Evolutionary conservation across 2,797 vertebrate species (phyloP), one percentile per base, ranked within the genome.

Genomic region (Takifugu ocellatus): DNA sequence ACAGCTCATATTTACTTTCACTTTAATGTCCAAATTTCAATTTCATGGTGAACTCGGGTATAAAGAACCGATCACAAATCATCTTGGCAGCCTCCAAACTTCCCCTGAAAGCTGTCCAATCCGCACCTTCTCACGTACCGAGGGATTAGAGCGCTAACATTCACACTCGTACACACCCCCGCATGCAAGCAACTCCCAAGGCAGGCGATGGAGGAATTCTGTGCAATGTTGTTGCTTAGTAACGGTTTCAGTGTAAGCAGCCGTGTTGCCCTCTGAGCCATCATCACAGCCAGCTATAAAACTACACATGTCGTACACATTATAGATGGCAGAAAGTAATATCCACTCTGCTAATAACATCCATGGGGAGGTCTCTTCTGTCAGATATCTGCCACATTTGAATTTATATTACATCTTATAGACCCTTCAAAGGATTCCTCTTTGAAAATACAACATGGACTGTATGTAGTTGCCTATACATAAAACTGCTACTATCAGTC

Each of bases 191-290:
- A 47, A 6, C 54, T 68, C 51, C 39, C 1, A 52, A 70, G 68
- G 69, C 65, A 77, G 78, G 67, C 77, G 71, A 82, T 84, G 78
- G 80, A 83, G 82, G 77, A 86, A 84, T 84, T 70, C 77, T 69
- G 49, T 66, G 56, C 59, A 8, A 51, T 29, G 49, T 75, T 72
- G 89, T 90, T 90, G 87, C 89, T 71, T 88, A 74, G 89, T 79
- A 86, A 90, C 86, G 36, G 49, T 27, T 82, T 73, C 49, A 68
- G 75, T 59, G 36, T 67, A 53, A 78, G 60, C 46, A 45, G 66
- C 71, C 39, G 48, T 55, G 54, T 58, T 55, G 72, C 71, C 63
- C 54, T 56, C 51, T 16, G 60, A 54, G 44, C 15, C 11, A 59
- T 59, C 21, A 15, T 59, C 39, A 12, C 49, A 60, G 49, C 46